Base-by-base conservation (phyloP, 2,113 vertebrate species). In the Ranitomeya imitator region DNA sequence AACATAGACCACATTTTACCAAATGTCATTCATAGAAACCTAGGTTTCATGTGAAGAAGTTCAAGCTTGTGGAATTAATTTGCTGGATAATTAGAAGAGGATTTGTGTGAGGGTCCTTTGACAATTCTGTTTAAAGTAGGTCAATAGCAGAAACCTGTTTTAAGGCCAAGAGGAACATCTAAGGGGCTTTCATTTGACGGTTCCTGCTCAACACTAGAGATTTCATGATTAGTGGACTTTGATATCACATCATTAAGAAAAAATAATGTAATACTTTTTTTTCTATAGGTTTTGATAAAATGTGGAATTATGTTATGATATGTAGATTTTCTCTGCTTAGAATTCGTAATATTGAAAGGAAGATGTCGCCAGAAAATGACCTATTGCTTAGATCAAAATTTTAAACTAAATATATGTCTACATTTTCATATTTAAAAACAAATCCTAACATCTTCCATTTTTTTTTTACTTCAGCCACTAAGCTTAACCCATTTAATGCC, bases 1-100 rank as follows among this genome's bases (percentile, higher is more conserved):
- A 16, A 77, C 8, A 14, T 10, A 63, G 31, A 45, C 19, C 81
- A 83, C 23, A 19, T 88, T n/a, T 60, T 23, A 54, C 31, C 37
- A 65, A n/a, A 10, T 85, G 16, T 51, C 59, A 31, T 82, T 89
- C 84, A 86, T 76, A 60, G 61, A 71, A 69, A 77, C 26, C 57
- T 81, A 6, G 60, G 59, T 86, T 73, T 83, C 60, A 51, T 59
- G 80, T 63, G 60, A 69, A 81, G 60, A 55, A 71, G 77, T 77
- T 83, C 86, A 88, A 16, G 67, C 79, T 23, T 16, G 79, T 83
- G 79, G 69, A 88, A 83, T 88, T 83, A 76, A 83, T 88, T 88
- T 83, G 54, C 55, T 26, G 73, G 69, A 65, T 88, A 83, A 83
- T 88, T 88, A 88, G 57, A 87, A 80, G 69, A 77, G 45, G 57